These are phyloP conservation scores for Catagonus wagneri DNA, from an alignment of 2,113 vertebrate genomes.

Conservation along the genomic window DNA sequence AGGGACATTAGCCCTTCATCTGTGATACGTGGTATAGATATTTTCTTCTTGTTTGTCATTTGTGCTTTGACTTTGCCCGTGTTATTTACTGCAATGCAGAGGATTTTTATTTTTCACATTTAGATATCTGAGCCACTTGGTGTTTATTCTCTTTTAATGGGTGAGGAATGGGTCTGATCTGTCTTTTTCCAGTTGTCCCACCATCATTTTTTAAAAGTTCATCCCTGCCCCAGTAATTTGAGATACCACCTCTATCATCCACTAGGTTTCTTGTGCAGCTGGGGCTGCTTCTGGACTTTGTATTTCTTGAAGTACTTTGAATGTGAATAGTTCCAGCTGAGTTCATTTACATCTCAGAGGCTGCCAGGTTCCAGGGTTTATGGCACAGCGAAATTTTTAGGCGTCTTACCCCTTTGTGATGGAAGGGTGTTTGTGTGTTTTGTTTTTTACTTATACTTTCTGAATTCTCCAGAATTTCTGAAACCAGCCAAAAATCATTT, in stretches of 20 bases:
- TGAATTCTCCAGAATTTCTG: background rate
- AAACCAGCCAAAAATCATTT: background rate
- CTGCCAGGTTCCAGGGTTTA: background rate
- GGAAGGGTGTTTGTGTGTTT: background rate
- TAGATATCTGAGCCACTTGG: background rate
- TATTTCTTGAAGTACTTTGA: constrained; percentile 34
- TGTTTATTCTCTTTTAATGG: background rate
- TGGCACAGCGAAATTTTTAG: background rate
- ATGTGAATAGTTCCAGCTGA: background rate
- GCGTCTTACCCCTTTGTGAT: background rate
- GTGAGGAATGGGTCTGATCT: background rate
- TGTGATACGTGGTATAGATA: background rate
- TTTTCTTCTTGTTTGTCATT: background rate
- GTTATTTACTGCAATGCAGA: background rate
- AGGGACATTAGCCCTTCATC: background rate
- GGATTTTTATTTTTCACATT: background rate
- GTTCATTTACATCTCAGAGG: background rate
- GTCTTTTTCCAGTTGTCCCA: background rate
- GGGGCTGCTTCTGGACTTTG: constrained; percentile 21
- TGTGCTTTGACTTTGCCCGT: background rate
- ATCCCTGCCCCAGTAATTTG: background rate
- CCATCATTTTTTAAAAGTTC: background rate
- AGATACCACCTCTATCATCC: background rate
- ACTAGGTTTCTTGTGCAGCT: background rate
- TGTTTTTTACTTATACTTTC: background rate